These are phyloP conservation scores for Orchesella flavescens DNA, from an alignment of 2,888 invertebrate genomes.

Conservation along the genomic window DNA sequence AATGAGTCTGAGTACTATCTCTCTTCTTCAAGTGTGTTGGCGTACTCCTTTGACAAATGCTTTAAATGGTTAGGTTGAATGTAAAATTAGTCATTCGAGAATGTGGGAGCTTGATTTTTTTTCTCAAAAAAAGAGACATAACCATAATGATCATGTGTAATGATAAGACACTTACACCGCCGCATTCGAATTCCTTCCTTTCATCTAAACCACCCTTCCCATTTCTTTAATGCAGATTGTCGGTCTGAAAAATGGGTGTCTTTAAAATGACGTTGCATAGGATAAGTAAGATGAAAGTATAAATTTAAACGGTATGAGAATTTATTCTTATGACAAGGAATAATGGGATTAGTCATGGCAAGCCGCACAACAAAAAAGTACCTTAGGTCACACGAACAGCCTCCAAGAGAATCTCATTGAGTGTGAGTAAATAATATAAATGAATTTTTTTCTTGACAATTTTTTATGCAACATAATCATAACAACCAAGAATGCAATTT, in stretches of 20 bases:
- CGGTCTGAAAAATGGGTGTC: too few species aligned
- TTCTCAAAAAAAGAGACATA: neutral
- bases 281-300: too few species aligned
- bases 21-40: too few species aligned
- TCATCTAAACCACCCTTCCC: too few species aligned
- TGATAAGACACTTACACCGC: too few species aligned
- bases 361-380: constrained; percentile 41
- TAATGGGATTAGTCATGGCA: constrained; percentile 58
- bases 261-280: too few species aligned
- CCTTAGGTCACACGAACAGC: constrained; percentile 68
- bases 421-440: neutral
- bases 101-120: neutral
- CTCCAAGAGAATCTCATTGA: constrained; percentile 65
- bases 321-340: neutral
- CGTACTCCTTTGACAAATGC: neutral
- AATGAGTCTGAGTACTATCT: too few species aligned
- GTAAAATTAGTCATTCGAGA: neutral
- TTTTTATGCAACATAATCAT: neutral
- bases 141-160: neutral
- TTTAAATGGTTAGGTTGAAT: neutral
- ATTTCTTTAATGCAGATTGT: too few species aligned
- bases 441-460: constrained; percentile 37
- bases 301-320: neutral
- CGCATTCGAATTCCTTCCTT: too few species aligned
- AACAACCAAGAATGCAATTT: neutral